Conservation (phyloP, 2,888 invertebrate species). For the Axea sp. region DNA sequence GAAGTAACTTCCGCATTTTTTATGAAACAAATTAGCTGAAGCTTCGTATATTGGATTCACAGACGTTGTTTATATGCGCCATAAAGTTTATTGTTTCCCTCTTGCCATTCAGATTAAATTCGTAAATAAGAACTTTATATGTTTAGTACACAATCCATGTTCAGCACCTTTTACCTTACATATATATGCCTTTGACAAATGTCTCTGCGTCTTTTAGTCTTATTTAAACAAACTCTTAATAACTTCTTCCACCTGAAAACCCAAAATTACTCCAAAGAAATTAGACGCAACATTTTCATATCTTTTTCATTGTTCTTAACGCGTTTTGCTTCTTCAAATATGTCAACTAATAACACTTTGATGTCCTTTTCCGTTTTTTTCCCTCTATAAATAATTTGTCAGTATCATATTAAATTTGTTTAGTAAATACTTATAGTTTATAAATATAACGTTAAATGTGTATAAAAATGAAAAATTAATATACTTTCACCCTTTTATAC, state of each 20-base stretch:
- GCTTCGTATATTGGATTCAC: background rate
- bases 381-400: too few relatives aligned
- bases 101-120: slow-evolving; percentile 20
- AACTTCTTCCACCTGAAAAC: slow-evolving; percentile 31
- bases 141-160: background rate
- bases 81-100: slow-evolving; percentile 22
- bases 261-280: slow-evolving; percentile 27
- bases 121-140: slow-evolving; percentile 25
- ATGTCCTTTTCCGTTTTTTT: too few relatives aligned
- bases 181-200: slow-evolving; percentile 37
- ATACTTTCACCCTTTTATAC: too few relatives aligned
- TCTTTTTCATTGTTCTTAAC: slow-evolving; percentile 35
- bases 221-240: slow-evolving; percentile 61
- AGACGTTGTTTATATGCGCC: slow-evolving; percentile 10
- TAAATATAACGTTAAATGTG: too few relatives aligned
- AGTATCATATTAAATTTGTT: too few relatives aligned
- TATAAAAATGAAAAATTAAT: too few relatives aligned
- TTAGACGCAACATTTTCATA: slow-evolving; percentile 20
- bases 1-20: too few relatives aligned
- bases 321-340: slow-evolving; percentile 30
- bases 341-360: too few relatives aligned
- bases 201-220: slow-evolving; percentile 53
- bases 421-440: too few relatives aligned
- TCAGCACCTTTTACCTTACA: slow-evolving; percentile 27
- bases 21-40: background rate